Conservation (phyloP, 2,888 invertebrate genomes). For the Acanthosepion esculentum region DNA sequence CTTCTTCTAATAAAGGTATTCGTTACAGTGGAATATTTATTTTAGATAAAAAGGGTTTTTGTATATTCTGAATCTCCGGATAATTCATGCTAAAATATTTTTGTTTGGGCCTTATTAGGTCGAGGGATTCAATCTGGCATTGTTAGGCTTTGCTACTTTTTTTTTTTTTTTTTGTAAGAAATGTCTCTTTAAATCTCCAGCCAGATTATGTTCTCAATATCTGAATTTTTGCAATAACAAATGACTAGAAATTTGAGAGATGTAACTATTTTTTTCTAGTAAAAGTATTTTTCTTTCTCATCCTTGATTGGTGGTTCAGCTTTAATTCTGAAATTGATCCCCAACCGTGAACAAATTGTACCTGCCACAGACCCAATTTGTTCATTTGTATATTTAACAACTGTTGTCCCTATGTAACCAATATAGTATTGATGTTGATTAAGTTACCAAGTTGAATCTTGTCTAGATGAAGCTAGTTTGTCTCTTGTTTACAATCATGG, state of each 20-base stretch:
- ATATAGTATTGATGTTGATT: neutral
- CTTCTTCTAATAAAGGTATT: neutral
- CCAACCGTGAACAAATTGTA: neutral
- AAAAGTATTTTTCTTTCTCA: too few species aligned
- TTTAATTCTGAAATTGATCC: too few species aligned
- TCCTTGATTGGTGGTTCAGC: too few species aligned
- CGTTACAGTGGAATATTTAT: neutral
- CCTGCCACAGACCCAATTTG: neutral
- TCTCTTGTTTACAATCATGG: neutral
- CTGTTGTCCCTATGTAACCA: neutral
- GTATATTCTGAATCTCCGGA: neutral
- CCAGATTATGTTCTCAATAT: too few species aligned
- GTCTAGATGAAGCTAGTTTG: neutral
- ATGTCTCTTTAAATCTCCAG: too few species aligned
- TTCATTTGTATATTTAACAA: neutral
- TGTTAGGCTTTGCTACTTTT: too few species aligned
- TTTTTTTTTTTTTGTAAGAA: too few species aligned
- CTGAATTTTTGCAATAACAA: too few species aligned
- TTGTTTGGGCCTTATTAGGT: neutral
- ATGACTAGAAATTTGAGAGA: too few species aligned
- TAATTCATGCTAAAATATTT: neutral
- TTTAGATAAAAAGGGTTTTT: neutral
- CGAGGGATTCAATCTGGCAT: neutral
- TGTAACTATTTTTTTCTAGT: too few species aligned
- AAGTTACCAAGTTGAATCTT: neutral